Conservation (phyloP, 2,888 invertebrate genomes). For the Apodemia zela region DNA sequence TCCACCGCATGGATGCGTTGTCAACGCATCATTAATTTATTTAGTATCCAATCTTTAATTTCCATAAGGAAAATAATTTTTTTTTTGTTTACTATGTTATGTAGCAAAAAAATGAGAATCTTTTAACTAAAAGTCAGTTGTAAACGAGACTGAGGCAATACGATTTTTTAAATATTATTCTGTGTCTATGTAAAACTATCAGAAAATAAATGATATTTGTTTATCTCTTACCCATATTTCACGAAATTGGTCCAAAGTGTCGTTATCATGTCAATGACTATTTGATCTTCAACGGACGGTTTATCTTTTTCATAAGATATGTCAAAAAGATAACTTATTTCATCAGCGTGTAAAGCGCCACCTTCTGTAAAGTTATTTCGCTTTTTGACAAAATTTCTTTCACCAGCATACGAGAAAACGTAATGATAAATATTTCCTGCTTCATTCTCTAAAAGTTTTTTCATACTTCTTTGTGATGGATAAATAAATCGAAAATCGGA, state of each 20-base stretch:
- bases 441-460: constrained; percentile 6
- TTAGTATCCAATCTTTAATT: no score
- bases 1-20: no score
- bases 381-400: constrained; percentile 19
- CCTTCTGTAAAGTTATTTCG: constrained; percentile 9
- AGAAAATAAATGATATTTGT: neutral
- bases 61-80: no score
- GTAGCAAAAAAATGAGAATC: no score
- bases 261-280: constrained; percentile 1
- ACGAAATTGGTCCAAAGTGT: neutral
- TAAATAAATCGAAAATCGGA: constrained; percentile 11
- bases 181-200: no score
- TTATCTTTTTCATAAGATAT: constrained; percentile 18
- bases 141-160: no score
- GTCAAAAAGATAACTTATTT: constrained; percentile 18
- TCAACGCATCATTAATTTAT: no score
- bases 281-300: constrained; percentile 5
- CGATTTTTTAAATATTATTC: no score
- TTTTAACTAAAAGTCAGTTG: no score
- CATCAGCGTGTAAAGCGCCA: constrained; percentile 17
- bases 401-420: constrained; percentile 16
- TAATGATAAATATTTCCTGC: constrained; percentile 13
- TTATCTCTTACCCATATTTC: neutral
- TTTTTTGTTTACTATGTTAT: no score
- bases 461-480: constrained; percentile 14